Base-by-base conservation (phyloP, 2,113 vertebrate genomes). In the Eudorcas thomsonii region DNA sequence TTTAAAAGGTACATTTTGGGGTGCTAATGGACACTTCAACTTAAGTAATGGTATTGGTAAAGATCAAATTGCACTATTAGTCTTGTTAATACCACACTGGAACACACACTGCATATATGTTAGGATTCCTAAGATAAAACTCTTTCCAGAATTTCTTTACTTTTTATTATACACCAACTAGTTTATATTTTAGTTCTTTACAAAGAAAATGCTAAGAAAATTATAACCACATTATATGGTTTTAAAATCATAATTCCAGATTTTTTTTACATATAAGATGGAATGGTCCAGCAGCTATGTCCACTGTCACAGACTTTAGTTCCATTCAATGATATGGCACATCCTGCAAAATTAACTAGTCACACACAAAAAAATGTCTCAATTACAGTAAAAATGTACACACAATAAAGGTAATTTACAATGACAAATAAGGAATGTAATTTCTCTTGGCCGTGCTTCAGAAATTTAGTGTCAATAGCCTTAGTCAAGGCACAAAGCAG, bases 31-130 rank as follows among this genome's bases (percentile, higher is more conserved):
- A 98, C 97, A 98, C 96, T 98, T 92, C 55, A 98, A 98, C 60
- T 98, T 98, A 98, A 94, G 94, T 97, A 98, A 97, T 98, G 93
- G 95, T 55, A 97, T 97, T 98, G 26, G 45, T 97, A 98, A 96
- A 92, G 95, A 97, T 97, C 97, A 98, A 97, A 98, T 98, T 97
- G 95, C 98, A 98, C 98, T 98, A 99, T 99, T 98, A 99, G 96
- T 99, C 98, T 98, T 98, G 99, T 98, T 98, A 99, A 99, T 98
- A 99, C 98, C 98, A 99, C 98, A 99, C 98, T 96, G 99, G 98
- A 99, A 98, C 98, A 99, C 99, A 99, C 99, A 99, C 98, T 98
- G 98, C 98, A 97, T 98, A 99, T 99, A 98, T 99, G 98, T 98
- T 98, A 98, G 99, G 98, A 98, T 92, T 92, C 94, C 98, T 99